Base-by-base conservation (phyloP, 2,888 invertebrate species). In the Sclerodermus sp. region DNA sequence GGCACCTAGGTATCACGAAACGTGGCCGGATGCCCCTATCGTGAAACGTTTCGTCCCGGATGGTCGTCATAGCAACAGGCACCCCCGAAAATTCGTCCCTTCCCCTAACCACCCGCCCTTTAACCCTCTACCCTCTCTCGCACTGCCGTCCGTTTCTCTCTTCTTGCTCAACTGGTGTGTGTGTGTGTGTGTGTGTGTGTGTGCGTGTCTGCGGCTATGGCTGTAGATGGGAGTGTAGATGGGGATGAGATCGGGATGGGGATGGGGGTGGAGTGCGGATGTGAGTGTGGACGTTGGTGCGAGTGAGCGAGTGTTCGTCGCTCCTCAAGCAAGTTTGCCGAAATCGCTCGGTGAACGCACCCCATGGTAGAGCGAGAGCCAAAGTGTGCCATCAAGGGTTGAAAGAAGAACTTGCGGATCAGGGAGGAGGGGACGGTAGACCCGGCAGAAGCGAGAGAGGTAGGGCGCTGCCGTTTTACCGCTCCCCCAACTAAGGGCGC, bases 41-140 rank as follows among this genome's bases (percentile, higher is more conserved):
- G 67, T 60, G 53, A 58, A 51, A 64, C 70, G 68, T 74, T 74
- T 74, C 71, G 72, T 71, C 73, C 76, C 71, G 76, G 74, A 64
- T 66, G 68, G 77, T 77, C 70, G 71, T 62, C 75, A 77, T 77
- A 74, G 77, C 73, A 75, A 77, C 77, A 71, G 70, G 73, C 74
- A 71, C 66, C 64, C 73, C 73, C 76, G 71, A 74, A 76, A 76
- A 71, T 67, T 67, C 58, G 49, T 38, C 32, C 42, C 34, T 40
- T 31, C 17, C 17, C 31, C 37, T 37, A 36, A n/a, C 12, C n/a
- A 4, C 17, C 23, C 18, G 18, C 18, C 34, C n/a, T 37, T 29
- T 16, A 12, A 38, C 32, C 34, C 40, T 41, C 34, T 34, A 31
- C 30, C 31, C 31, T 32, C 44, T 42, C 42, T 29, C 12, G 16